Conservation (phyloP, 2,113 vertebrate species). For the Uropsilus gracilis region DNA sequence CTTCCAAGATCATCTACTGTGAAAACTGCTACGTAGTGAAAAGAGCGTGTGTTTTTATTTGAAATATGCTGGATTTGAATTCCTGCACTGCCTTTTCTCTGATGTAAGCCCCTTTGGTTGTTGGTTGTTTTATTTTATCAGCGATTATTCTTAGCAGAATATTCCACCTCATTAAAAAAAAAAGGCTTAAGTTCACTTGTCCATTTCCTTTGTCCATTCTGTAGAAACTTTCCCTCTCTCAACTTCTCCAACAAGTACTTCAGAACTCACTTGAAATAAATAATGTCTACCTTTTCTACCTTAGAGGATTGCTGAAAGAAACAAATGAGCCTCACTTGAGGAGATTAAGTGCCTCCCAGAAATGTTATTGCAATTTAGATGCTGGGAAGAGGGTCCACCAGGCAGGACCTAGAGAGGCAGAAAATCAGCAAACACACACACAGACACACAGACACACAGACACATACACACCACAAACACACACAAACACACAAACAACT, state of each 20-base stretch:
- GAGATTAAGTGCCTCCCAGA: neutral
- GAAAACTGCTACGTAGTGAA: neutral
- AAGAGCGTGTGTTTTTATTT: neutral
- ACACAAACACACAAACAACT: neutral
- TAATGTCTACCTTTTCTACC: neutral
- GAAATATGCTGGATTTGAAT: conserved; percentile 38
- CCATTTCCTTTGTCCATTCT: neutral
- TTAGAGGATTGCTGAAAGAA: conserved; percentile 1
- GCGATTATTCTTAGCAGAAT: neutral
- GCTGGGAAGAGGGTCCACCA: neutral
- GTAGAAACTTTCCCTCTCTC: neutral
- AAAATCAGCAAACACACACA: neutral
- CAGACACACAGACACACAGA: too few relatives aligned
- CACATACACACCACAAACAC: too few relatives aligned
- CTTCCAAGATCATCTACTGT: conserved; percentile 2
- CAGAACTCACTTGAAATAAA: conserved; percentile 6
- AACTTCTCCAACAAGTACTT: neutral
- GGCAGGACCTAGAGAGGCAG: neutral
- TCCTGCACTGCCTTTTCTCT: neutral
- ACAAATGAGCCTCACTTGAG: neutral
- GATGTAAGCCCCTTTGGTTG: neutral
- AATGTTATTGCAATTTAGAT: neutral
- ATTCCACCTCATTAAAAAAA: conserved; percentile 37
- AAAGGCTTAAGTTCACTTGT: neutral
- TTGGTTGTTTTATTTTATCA: neutral